Conservation (phyloP, 2,113 vertebrate genomes). For the Paradisaea rubra region DNA sequence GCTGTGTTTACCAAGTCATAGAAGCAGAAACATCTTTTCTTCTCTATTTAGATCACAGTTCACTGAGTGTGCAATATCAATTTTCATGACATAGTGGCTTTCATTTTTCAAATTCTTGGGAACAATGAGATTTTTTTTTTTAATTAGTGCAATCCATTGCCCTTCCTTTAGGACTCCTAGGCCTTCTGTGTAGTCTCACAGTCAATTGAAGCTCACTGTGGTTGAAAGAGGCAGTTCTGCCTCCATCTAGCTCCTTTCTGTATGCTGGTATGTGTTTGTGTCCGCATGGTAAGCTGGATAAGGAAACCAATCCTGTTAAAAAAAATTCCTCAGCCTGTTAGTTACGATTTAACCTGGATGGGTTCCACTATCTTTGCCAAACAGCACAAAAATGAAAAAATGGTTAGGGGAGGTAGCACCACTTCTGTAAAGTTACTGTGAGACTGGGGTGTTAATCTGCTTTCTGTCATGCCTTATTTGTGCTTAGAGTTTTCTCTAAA, state of each 20-base stretch:
- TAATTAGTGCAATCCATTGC: conserved; percentile 11
- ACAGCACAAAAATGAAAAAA: not conserved
- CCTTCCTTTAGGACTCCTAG: conserved; percentile 41
- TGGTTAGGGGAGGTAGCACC: not conserved
- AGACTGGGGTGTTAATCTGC: not conserved
- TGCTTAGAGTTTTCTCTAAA: not conserved
- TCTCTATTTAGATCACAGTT: not conserved
- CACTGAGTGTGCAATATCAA: not conserved
- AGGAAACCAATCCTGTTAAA: conserved; percentile 15
- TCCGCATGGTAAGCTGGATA: not conserved
- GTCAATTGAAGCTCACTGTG: conserved; percentile 33
- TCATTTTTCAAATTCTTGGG: not conserved
- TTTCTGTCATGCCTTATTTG: not conserved
- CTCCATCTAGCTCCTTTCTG: conserved; percentile 25
- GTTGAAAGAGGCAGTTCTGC: conserved; percentile 43
- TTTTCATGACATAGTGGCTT: not conserved
- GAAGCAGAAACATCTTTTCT: not conserved
- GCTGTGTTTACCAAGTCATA: not conserved
- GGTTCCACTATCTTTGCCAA: not conserved
- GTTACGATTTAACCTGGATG: not conserved
- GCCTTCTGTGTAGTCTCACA: conserved; percentile 43
- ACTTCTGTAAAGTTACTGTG: not conserved
- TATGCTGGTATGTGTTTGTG: conserved; percentile 20
- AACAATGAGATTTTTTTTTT: not conserved
- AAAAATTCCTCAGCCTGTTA: not conserved